Evolutionary conservation across 2,888 invertebrate species (phyloP).

Genomic region (Alitta virens): DNA sequence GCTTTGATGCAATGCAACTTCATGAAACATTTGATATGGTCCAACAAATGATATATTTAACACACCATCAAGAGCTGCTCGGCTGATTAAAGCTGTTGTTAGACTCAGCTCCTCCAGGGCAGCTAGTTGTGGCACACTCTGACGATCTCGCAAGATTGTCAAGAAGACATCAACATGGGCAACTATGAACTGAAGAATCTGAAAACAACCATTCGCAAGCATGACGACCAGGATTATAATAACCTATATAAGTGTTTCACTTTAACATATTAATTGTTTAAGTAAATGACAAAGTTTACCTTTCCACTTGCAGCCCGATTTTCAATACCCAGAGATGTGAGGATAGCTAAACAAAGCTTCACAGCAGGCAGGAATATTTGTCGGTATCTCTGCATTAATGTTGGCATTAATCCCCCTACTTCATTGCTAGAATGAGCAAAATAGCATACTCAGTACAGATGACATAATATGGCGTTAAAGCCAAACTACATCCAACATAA

Average conservation of each 20-base stretch:
- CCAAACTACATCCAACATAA: too few relatives aligned
- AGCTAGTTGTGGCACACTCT: slow-evolving; percentile 67
- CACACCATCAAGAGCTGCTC: slow-evolving; percentile 62
- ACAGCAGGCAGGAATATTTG: slow-evolving; percentile 78
- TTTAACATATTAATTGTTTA: background rate
- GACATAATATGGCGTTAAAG: too few relatives aligned
- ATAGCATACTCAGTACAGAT: too few relatives aligned
- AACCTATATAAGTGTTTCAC: too few relatives aligned
- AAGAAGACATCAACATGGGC: slow-evolving; percentile 81
- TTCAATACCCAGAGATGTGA: slow-evolving; percentile 78
- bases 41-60: too few relatives aligned
- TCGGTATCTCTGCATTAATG: slow-evolving; percentile 26
- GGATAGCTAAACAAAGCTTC: slow-evolving; percentile 75
- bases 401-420: slow-evolving; percentile 24
- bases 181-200: slow-evolving; percentile 73
- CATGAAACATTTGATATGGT: too few relatives aligned
- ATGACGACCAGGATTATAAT: too few relatives aligned
- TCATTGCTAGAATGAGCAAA: too few relatives aligned
- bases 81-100: slow-evolving; percentile 72
- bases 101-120: slow-evolving; percentile 74
- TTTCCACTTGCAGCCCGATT: slow-evolving; percentile 81
- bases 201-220: too few relatives aligned
- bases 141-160: slow-evolving; percentile 71
- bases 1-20: too few relatives aligned
- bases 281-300: slow-evolving; percentile 43